phyloP scores from a whole-genome alignment of 2,797 vertebrate genomes.

The Scleropages formosus region DNA sequence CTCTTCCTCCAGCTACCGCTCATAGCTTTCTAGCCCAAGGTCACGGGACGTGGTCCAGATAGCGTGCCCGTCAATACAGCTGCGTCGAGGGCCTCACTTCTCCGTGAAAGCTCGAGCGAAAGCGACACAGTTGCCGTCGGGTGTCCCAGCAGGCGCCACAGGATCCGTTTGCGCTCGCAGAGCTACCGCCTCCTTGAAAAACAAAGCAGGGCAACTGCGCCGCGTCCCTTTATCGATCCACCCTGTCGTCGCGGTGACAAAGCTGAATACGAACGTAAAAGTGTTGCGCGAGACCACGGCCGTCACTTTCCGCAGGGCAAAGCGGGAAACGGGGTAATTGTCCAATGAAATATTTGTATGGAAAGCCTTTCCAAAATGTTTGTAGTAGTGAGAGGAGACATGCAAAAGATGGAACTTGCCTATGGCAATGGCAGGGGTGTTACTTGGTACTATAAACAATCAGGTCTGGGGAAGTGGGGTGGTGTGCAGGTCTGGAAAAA shows the following conservation, averaged over 20 bases:
- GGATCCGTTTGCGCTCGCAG: background rate
- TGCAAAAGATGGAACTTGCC: no score
- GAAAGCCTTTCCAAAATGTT: no score
- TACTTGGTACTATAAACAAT: no score
- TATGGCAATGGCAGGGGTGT: no score
- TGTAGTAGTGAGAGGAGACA: no score
- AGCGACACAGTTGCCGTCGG: background rate
- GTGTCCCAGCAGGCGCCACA: background rate
- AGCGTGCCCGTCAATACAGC: background rate
- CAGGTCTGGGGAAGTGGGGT: no score
- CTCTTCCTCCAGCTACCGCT: background rate
- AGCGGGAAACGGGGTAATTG: no score
- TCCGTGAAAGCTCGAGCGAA: background rate
- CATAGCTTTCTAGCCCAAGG: background rate
- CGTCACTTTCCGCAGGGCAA: no score
- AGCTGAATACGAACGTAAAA: background rate
- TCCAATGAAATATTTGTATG: no score
- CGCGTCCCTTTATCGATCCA: no score
- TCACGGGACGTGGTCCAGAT: background rate
- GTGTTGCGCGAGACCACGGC: background rate
- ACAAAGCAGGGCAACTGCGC: no score
- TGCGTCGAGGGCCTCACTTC: background rate
- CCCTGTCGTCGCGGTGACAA: conserved; percentile 7
- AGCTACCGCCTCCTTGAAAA: background rate
- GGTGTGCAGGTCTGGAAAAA: no score